phyloP scores from a whole-genome alignment of 2,113 vertebrate genomes.

The Petrocephalus zakoni region DNA sequence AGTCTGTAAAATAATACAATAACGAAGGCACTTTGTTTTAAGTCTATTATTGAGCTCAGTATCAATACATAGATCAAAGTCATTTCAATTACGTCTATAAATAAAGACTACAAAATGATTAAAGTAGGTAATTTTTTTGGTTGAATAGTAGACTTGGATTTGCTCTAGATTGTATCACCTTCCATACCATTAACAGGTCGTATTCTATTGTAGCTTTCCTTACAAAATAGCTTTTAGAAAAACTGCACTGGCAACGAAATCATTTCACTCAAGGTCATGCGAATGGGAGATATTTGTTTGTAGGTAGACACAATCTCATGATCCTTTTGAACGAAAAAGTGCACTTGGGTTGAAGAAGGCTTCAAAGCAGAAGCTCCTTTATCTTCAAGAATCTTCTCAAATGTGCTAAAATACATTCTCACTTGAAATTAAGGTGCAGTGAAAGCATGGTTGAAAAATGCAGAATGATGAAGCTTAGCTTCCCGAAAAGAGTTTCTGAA shows the following conservation, averaged over 20 bases:
- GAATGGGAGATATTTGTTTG: too few species aligned
- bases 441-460: background rate
- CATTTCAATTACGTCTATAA: background rate
- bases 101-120: background rate
- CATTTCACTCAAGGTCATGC: background rate
- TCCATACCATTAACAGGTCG: background rate
- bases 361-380: background rate
- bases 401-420: background rate
- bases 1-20: background rate
- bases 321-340: background rate
- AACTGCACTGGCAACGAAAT: background rate
- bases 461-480: background rate
- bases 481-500: background rate
- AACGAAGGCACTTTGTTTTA: background rate
- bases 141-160: background rate
- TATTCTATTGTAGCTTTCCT: background rate
- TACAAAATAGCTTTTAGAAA: background rate
- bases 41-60: background rate
- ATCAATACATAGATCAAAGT: background rate
- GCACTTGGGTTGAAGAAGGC: background rate
- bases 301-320: background rate
- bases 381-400: background rate
- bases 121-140: background rate
- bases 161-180: background rate
- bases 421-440: background rate